Conservation (phyloP, 1,140 invertebrate species). For the Drosophila seguyi region DNA sequence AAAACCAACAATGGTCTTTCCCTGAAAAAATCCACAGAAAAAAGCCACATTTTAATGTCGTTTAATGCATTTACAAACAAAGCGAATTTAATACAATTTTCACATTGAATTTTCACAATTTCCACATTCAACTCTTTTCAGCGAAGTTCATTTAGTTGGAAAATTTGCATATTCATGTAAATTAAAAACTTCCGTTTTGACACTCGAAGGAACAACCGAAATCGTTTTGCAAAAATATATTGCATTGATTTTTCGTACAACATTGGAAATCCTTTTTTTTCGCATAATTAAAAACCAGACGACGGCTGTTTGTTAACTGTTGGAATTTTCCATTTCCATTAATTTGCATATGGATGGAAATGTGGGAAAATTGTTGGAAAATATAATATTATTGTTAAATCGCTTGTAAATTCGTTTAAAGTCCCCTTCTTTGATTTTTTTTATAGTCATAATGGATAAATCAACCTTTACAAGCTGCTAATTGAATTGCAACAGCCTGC, state of each 20-base stretch:
- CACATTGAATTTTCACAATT: slow-evolving; percentile 58
- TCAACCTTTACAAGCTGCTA: slow-evolving; percentile 20
- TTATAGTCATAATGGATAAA: slow-evolving; percentile 9
- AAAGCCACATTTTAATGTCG: slow-evolving; percentile 53
- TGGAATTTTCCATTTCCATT: slow-evolving; percentile 62
- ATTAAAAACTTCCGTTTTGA: slow-evolving; percentile 73
- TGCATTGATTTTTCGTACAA: slow-evolving; percentile 32
- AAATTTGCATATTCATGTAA: slow-evolving; percentile 77
- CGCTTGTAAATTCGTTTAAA: slow-evolving; percentile 74
- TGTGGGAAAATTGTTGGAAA: slow-evolving; percentile 25
- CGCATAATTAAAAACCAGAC: slow-evolving; percentile 70
- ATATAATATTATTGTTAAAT: slow-evolving; percentile 77
- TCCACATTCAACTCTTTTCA: slow-evolving; percentile 36
- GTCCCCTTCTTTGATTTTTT: slow-evolving; percentile 30
- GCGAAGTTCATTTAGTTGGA: slow-evolving; percentile 61
- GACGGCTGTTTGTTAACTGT: slow-evolving; percentile 42
- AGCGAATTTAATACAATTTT: slow-evolving; percentile 41
- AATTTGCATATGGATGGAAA: slow-evolving; percentile 50
- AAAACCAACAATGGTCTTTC: slow-evolving; percentile 34
- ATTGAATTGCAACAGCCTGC: slow-evolving; percentile 9
- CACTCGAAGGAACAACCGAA: slow-evolving; percentile 42
- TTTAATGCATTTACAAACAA: slow-evolving; percentile 64
- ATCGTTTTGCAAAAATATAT: slow-evolving; percentile 40
- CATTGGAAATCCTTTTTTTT: slow-evolving; percentile 36
- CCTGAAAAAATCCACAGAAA: neutral